A percentile compares a stretch with the other conserved stretches of the same genome.
Conservation (phyloP, 1,140 invertebrate species). For the Hyles euphorbiae region DNA sequence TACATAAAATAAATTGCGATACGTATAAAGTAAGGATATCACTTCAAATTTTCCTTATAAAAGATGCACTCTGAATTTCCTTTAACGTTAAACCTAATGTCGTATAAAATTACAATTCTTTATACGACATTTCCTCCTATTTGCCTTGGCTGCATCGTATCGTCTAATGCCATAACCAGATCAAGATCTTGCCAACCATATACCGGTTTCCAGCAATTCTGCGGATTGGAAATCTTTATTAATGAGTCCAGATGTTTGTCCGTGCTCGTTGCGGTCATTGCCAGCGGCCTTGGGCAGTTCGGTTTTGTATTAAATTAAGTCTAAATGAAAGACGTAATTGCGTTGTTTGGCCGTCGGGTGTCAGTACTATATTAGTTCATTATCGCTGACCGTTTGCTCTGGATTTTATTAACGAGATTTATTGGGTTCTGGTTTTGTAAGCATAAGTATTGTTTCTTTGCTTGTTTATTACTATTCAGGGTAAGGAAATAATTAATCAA, state of each 20-base stretch:
- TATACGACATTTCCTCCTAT: no score
- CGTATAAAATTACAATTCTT: no score
- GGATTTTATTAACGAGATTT: not conserved
- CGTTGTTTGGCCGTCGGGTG: not conserved
- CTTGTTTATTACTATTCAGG: no score
- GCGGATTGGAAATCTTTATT: slow-evolving; percentile 33
- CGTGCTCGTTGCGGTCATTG: slow-evolving; percentile 40
- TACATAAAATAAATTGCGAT: no score
- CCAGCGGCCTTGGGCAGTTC: slow-evolving; percentile 41
- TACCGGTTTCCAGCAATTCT: slow-evolving; percentile 13
- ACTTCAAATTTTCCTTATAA: no score
- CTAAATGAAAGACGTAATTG: slow-evolving; percentile 6
- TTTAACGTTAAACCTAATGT: no score
- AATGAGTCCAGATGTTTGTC: slow-evolving; percentile 23
- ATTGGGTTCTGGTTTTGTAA: not conserved
- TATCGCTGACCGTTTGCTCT: not conserved
- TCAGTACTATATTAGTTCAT: slow-evolving; percentile 1
- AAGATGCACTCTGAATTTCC: no score
- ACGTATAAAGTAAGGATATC: no score
- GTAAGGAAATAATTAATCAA: no score
- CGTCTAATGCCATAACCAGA: no score
- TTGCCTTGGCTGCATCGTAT: no score
- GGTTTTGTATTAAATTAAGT: slow-evolving; percentile 5
- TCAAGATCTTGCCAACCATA: not conserved
- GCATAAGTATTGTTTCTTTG: no score